These are phyloP conservation scores for Proteles cristata DNA, from an alignment of 2,113 vertebrate species.

Conservation along the genomic window DNA sequence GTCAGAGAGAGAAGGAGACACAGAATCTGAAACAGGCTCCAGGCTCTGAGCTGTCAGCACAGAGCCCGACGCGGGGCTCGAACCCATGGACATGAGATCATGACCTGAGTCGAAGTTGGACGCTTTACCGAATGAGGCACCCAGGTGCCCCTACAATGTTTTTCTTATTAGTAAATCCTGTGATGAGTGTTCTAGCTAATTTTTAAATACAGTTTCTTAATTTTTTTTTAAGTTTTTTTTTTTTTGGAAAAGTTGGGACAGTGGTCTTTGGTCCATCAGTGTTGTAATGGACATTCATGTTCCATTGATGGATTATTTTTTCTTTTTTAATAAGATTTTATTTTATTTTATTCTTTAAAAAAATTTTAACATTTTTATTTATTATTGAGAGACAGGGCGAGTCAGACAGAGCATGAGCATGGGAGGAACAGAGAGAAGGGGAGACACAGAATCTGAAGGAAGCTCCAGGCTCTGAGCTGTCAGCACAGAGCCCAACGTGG, in stretches of 20 bases:
- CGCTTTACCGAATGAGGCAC: too few relatives aligned
- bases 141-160: not conserved
- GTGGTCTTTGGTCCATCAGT: not conserved
- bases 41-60: too few relatives aligned
- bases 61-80: too few relatives aligned
- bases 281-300: not conserved
- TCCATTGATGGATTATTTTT: not conserved
- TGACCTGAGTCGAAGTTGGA: too few relatives aligned
- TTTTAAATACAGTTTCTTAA: not conserved
- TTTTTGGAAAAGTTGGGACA: not conserved
- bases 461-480: too few relatives aligned
- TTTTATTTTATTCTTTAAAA: not conserved
- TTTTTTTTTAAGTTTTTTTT: not conserved
- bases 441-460: too few relatives aligned
- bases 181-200: not conserved
- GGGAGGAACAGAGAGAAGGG: too few relatives aligned
- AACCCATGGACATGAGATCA: too few relatives aligned
- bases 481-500: too few relatives aligned
- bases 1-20: too few relatives aligned
- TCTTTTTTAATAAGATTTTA: not conserved
- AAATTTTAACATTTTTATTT: not conserved
- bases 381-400: not conserved
- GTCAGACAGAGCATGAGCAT: too few relatives aligned
- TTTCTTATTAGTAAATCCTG: not conserved
- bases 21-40: too few relatives aligned